phyloP scores from a whole-genome alignment of 2,113 vertebrate genomes.

The Nymphicus hollandicus region DNA sequence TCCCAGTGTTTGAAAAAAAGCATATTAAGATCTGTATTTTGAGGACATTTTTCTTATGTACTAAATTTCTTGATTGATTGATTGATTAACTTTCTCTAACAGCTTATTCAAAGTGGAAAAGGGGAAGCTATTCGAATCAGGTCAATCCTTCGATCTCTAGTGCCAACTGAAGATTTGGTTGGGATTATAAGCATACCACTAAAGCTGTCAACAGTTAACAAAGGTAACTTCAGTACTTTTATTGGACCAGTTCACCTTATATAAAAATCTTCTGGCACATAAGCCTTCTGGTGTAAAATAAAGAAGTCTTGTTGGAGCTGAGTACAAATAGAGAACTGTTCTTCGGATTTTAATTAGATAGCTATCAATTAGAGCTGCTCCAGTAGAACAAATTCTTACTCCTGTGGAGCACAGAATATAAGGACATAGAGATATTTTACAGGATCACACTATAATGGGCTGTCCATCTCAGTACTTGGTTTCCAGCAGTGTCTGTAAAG shows the following conservation, averaged over 20 bases:
- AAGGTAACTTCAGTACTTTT: conserved; percentile 78
- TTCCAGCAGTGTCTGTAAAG: neutral
- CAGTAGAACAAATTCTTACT: neutral
- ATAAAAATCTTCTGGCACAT: neutral
- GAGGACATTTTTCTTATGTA: neutral
- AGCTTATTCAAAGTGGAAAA: conserved; percentile 98
- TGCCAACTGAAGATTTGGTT: conserved; percentile 94
- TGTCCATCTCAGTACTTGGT: neutral
- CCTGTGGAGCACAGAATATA: neutral
- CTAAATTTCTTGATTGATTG: neutral
- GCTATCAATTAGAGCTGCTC: neutral
- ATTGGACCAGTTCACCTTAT: neutral
- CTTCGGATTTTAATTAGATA: neutral
- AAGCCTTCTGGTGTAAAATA: neutral
- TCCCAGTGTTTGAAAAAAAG: neutral
- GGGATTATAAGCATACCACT: conserved; percentile 97
- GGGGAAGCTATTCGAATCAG: conserved; percentile 97
- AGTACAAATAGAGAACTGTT: neutral
- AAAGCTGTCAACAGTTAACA: conserved; percentile 89
- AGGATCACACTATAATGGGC: neutral
- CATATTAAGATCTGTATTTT: neutral
- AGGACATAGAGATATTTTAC: neutral
- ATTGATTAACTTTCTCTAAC: neutral
- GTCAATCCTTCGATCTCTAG: conserved; percentile 95
- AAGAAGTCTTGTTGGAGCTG: neutral